Base-by-base conservation (phyloP, 2,113 vertebrate species). In the Pitta sordida region DNA sequence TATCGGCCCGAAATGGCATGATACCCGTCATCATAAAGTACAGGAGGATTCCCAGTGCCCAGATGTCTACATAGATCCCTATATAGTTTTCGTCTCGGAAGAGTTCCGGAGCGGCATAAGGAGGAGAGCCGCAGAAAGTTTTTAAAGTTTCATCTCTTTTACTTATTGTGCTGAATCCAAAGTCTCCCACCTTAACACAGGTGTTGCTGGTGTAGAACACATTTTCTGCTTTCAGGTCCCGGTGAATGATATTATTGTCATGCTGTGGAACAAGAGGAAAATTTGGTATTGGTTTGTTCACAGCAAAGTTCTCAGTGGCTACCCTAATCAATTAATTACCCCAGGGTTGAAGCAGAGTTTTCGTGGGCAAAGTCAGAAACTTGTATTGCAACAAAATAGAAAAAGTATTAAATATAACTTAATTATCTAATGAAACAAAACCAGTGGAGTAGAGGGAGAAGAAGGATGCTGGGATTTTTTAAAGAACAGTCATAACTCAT, bases 71-170 rank as follows among this genome's bases (percentile, higher is more conserved):
- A 1, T 98, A 98, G 79, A 98, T 36, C 18, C 99, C 99, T 0
- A 98, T 85, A 1, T 99, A 99, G 91, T 98, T 98, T 95, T 99
- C 98, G 20, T 99, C 99, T 7, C 98, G 96, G 94, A 99, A 99
- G 60, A 99, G 99, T 85, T 99, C 99, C 0, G 99, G 99, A 0
- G 99, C 99, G 0, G 99, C 99, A 0, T 99, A 99, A 34, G 99
- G 99, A 4, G 99, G 99, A 41, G 99, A 99, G 64, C 99, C 99
- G 9, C 99, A 99, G 96, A 99, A 99, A 6, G 99, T 99, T 97
- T 98, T 99, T 74, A 99, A 97, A 16, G 97, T 99, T 97, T 99
- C 98, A 9, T 99, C 98, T 36, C 98, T 98, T 26, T 93, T 98
- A 92, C 99, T 99, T 62, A 99, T 82, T 1, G 99, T 99, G 97